These are phyloP conservation scores for Anas platyrhynchos DNA, from an alignment of 2,113 vertebrate species.

Conservation along the genomic window DNA sequence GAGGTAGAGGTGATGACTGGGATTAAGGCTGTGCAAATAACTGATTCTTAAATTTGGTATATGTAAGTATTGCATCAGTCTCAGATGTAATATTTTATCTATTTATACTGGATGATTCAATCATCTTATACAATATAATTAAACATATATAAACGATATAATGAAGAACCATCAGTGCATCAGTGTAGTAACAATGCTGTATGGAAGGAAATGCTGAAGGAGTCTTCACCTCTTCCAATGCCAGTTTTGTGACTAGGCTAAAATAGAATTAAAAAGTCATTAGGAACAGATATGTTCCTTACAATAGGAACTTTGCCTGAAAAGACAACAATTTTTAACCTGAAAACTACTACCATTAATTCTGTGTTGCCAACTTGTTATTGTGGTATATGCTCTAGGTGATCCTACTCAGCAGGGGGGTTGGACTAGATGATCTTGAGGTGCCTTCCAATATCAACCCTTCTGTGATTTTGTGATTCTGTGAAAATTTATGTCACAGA, in stretches of 20 bases:
- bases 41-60: background rate
- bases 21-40: slow-evolving; percentile 1
- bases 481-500: background rate
- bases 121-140: background rate
- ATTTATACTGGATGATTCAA: background rate
- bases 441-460: no score
- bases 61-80: background rate
- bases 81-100: background rate
- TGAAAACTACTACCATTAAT: background rate
- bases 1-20: background rate
- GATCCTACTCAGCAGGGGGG: no score
- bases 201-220: background rate
- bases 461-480: background rate
- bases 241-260: background rate
- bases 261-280: background rate
- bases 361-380: background rate
- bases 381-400: background rate
- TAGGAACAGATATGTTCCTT: background rate
- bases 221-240: background rate
- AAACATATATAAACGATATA: background rate
- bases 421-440: no score
- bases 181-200: background rate
- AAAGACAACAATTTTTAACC: background rate
- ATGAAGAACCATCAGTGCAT: background rate
- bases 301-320: background rate